Evolutionary conservation across 2,797 vertebrate species (phyloP).

Genomic region (Glyptemys insculpta): DNA sequence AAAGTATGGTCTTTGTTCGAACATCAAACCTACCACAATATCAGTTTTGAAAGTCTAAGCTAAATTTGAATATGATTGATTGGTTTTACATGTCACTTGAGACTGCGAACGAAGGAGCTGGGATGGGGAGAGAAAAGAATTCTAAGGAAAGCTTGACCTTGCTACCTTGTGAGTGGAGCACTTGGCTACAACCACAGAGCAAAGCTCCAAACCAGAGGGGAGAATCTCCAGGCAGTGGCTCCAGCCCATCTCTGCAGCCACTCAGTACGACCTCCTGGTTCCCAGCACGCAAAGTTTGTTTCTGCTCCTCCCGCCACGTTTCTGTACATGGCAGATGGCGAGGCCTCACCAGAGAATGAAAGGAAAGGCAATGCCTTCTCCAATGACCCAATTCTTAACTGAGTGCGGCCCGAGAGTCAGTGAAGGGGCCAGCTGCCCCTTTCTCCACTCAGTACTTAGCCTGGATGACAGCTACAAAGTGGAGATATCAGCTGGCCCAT

Average conservation of each 20-base stretch:
- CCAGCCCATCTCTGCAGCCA: not conserved
- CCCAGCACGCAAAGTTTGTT: not conserved
- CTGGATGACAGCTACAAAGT: not conserved
- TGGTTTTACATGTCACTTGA: not conserved
- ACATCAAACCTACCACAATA: not conserved
- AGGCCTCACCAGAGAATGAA: not conserved
- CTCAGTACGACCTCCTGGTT: not conserved
- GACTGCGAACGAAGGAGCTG: not conserved
- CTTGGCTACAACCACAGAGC: not conserved
- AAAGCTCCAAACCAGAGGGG: not conserved
- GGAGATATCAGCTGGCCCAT: not conserved
- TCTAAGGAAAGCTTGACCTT: not conserved
- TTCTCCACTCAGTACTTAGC: not conserved
- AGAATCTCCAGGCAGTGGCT: not conserved
- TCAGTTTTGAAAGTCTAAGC: not conserved
- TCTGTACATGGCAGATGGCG: not conserved
- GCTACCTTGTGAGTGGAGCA: not conserved
- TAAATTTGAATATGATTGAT: not conserved
- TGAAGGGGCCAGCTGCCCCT: fast-evolving
- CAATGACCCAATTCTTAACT: not conserved
- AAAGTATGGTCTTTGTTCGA: not conserved
- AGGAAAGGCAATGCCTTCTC: not conserved
- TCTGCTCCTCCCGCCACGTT: not conserved
- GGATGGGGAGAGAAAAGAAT: fast-evolving
- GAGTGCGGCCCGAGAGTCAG: fast-evolving